Evolutionary conservation across 2,113 vertebrate genomes (phyloP).

Genomic region (Columba livia): DNA sequence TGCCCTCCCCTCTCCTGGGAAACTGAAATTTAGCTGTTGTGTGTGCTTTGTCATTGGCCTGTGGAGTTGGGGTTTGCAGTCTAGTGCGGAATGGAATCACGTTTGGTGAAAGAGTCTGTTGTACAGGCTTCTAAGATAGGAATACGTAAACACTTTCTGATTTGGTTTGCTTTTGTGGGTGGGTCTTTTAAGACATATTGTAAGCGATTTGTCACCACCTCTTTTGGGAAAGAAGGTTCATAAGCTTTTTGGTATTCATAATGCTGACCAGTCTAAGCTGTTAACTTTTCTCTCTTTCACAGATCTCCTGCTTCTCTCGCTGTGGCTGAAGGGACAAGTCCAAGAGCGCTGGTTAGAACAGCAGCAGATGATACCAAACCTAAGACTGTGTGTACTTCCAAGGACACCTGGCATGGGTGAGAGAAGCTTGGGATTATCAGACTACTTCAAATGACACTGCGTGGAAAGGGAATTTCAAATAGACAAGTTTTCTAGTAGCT

Average conservation of each 20-base stretch:
- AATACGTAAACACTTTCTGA: neutral
- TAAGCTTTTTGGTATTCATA: neutral
- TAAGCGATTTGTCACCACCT: neutral
- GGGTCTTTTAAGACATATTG: neutral
- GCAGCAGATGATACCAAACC: conserved; percentile 83
- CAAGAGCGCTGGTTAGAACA: conserved; percentile 75
- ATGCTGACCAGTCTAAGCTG: neutral
- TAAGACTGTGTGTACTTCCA: conserved; percentile 81
- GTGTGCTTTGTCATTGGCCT: neutral
- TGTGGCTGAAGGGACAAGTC: conserved; percentile 76
- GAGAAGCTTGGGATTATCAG: conserved; percentile 18
- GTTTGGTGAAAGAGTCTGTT: neutral
- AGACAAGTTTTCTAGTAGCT: neutral
- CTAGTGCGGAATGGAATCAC: neutral
- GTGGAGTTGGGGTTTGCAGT: neutral
- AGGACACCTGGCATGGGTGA: conserved; percentile 96
- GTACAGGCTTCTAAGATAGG: neutral
- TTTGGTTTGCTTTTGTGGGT: neutral
- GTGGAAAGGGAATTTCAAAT: neutral
- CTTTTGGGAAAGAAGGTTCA: neutral
- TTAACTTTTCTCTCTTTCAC: conserved; percentile 15
- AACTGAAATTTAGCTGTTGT: neutral
- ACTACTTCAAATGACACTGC: neutral
- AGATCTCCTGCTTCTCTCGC: conserved; percentile 78
- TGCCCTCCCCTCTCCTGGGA: conserved; percentile 22